phyloP scores from a whole-genome alignment of 1,140 invertebrate species.

The Macrobrachium nipponense region DNA sequence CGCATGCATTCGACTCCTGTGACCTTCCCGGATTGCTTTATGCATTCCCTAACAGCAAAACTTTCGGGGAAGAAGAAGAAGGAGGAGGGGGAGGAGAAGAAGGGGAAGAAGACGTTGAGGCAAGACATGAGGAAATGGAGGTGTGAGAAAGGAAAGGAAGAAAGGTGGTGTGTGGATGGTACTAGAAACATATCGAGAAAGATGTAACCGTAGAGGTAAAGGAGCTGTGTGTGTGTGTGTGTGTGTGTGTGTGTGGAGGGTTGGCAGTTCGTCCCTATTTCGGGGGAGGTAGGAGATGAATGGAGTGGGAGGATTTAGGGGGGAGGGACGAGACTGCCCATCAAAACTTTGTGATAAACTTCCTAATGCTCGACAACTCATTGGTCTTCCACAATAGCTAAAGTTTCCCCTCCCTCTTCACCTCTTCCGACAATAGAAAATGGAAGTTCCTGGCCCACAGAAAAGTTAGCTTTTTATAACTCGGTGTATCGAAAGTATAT shows the following conservation, averaged over 20 bases:
- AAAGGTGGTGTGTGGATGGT: not conserved
- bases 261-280: no score
- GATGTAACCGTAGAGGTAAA: not conserved
- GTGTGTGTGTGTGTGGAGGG: not conserved
- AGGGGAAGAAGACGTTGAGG: not conserved
- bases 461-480: no score
- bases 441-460: no score
- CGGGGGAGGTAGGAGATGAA: not conserved
- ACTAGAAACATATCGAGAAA: no score
- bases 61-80: not conserved
- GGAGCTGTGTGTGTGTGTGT: slow-evolving; percentile 25
- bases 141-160: no score
- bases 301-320: not conserved
- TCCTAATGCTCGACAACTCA: not conserved
- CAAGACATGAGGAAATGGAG: not conserved
- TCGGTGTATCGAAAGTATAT: no score
- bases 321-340: not conserved
- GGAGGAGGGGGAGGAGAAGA: not conserved
- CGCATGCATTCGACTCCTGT: no score
- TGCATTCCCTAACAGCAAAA: no score
- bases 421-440: no score
- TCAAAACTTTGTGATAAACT: not conserved
- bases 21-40: no score
- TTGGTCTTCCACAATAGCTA: no score
- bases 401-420: no score